phyloP scores from a whole-genome alignment of 2,113 vertebrate species.

The Hoplias malabaricus region DNA sequence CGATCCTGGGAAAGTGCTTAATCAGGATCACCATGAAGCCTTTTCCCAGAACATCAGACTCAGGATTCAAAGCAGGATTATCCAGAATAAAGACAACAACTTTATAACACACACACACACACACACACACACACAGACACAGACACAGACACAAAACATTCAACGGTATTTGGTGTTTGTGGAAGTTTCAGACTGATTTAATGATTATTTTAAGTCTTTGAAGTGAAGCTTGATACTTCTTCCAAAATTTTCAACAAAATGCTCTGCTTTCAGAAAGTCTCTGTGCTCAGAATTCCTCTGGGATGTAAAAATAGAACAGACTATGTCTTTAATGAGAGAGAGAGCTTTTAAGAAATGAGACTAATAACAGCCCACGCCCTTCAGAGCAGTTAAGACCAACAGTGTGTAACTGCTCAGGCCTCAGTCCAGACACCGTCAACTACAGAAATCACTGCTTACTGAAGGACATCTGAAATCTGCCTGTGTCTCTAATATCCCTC shows the following conservation, averaged over 20 bases:
- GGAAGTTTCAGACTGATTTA: neutral
- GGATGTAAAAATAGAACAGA: constrained; percentile 24
- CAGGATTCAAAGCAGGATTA: constrained; percentile 18
- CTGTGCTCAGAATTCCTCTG: constrained; percentile 20
- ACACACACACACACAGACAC: too few relatives aligned
- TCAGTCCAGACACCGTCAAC: constrained; percentile 67
- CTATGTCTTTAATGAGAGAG: constrained; percentile 11
- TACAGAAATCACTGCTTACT: too few relatives aligned
- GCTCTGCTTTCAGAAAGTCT: constrained; percentile 25
- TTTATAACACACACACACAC: constrained; percentile 13
- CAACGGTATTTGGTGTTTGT: too few relatives aligned
- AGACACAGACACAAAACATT: too few relatives aligned
- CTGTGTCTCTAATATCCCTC: too few relatives aligned
- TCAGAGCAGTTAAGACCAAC: constrained; percentile 61
- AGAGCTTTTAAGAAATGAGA: constrained; percentile 34
- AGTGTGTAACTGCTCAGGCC: constrained; percentile 60
- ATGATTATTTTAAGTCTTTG: neutral
- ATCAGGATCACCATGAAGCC: constrained; percentile 42
- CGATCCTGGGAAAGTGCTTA: constrained; percentile 52
- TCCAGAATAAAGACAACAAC: constrained; percentile 30
- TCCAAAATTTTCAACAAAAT: constrained; percentile 5
- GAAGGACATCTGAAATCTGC: too few relatives aligned
- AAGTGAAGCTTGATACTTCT: constrained; percentile 18
- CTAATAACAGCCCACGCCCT: constrained; percentile 55
- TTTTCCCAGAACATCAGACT: constrained; percentile 34